These are phyloP conservation scores for Enteromius afrohamiltoni DNA, from an alignment of 2,797 vertebrate genomes.

Conservation along the genomic window DNA sequence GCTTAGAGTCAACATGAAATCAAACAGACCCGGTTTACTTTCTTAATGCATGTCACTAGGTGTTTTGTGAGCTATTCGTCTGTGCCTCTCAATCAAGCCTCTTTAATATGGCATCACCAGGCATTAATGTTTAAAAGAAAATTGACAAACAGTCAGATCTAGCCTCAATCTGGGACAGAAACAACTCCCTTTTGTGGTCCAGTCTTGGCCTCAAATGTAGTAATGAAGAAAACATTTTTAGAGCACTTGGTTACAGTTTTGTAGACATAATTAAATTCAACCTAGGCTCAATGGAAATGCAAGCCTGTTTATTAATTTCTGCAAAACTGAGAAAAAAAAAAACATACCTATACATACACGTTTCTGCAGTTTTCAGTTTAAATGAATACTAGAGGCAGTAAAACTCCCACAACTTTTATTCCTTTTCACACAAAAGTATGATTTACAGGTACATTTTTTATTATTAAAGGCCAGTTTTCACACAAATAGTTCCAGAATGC, in stretches of 20 bases:
- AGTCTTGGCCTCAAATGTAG: not conserved
- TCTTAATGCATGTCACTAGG: not conserved
- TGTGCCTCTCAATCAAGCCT: not conserved
- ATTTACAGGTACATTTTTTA: no score
- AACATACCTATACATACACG: no score
- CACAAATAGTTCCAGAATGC: no score
- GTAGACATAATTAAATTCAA: not conserved
- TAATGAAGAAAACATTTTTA: not conserved
- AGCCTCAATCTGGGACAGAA: not conserved
- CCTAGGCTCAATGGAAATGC: no score
- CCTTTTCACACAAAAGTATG: no score
- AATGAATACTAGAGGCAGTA: no score
- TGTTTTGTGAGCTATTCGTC: not conserved
- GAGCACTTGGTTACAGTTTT: not conserved
- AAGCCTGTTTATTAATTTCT: no score
- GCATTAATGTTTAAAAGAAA: not conserved
- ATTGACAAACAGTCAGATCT: not conserved
- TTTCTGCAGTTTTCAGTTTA: no score
- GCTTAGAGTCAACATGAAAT: constrained; percentile 19
- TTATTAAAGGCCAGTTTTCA: no score
- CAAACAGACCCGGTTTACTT: not conserved
- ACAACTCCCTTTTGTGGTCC: not conserved
- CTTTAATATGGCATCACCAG: not conserved
- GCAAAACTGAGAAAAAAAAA: no score
- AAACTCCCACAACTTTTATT: no score